These are phyloP conservation scores for Trochalopteron elliotii DNA, from an alignment of 2,113 vertebrate species.

Conservation along the genomic window DNA sequence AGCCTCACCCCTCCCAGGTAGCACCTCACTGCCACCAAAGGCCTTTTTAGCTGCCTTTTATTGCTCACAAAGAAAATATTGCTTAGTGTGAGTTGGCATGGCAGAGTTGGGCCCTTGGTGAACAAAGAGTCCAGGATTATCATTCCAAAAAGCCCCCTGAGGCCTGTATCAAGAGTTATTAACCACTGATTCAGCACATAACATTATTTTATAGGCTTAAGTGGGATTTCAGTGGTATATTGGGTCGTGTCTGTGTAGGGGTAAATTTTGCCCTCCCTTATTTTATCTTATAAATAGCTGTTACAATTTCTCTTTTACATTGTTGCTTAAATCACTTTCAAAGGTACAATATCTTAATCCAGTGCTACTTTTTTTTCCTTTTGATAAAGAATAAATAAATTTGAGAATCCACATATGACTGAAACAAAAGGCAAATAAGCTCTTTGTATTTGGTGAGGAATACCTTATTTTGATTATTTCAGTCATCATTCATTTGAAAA, in stretches of 20 bases:
- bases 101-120: constrained; percentile 28
- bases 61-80: constrained; percentile 2
- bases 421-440: constrained; percentile 49
- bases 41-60: background rate
- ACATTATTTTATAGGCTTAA: constrained; percentile 60
- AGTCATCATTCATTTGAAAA: constrained; percentile 60
- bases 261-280: constrained; percentile 25
- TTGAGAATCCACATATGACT: background rate
- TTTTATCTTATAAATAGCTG: constrained; percentile 28
- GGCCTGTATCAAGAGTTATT: constrained; percentile 51
- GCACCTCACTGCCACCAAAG: background rate
- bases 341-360: background rate
- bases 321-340: constrained; percentile 15
- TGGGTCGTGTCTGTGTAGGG: constrained; percentile 21
- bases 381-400: constrained; percentile 31
- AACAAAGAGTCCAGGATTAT: constrained; percentile 52
- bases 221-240: constrained; percentile 44
- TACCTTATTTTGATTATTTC: constrained; percentile 58
- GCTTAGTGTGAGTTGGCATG: background rate
- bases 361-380: background rate
- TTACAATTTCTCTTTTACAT: constrained; percentile 11
- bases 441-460: constrained; percentile 14
- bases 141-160: constrained; percentile 44
- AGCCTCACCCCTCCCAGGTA: background rate
- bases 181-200: constrained; percentile 27